phyloP scores from a whole-genome alignment of 2,888 invertebrate genomes.

The Machimus rusticus region DNA sequence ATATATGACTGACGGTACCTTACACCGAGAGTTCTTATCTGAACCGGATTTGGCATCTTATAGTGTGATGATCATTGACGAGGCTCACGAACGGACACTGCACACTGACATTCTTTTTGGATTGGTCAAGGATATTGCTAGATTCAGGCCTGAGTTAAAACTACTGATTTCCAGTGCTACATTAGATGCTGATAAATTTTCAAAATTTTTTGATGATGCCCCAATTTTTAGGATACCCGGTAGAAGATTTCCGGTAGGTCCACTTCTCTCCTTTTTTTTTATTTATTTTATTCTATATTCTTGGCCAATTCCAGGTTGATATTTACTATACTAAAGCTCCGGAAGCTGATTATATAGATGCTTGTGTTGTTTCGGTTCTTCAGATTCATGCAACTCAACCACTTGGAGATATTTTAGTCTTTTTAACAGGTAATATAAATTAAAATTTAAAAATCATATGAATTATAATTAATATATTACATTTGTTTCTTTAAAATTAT shows the following conservation, averaged over 20 bases:
- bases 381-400: conserved; percentile 99
- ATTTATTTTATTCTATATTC: not conserved
- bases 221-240: conserved; percentile 98
- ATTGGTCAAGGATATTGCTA: conserved; percentile 92
- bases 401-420: conserved; percentile 93
- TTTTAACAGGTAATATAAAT: conserved; percentile 77
- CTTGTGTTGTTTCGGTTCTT: conserved; percentile 94
- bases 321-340: conserved; percentile 99
- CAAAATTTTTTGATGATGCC: conserved; percentile 97
- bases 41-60: conserved; percentile 96
- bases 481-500: not conserved
- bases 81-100: conserved; percentile 97
- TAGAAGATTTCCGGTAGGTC: conserved; percentile 83
- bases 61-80: conserved; percentile 99
- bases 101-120: conserved; percentile 99
- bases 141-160: conserved; percentile 93
- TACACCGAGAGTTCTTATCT: conserved; percentile 95
- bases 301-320: conserved; percentile 69
- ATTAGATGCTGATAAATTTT: conserved; percentile 97
- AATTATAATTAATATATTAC: too few species aligned
- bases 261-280: not conserved
- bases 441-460: too few species aligned
- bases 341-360: conserved; percentile 98
- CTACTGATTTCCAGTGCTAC: conserved; percentile 98
- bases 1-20: conserved; percentile 99